These are phyloP conservation scores for Patiria miniata DNA, from an alignment of 35 echinoderm and acorn worm species.

Conservation along the genomic window DNA sequence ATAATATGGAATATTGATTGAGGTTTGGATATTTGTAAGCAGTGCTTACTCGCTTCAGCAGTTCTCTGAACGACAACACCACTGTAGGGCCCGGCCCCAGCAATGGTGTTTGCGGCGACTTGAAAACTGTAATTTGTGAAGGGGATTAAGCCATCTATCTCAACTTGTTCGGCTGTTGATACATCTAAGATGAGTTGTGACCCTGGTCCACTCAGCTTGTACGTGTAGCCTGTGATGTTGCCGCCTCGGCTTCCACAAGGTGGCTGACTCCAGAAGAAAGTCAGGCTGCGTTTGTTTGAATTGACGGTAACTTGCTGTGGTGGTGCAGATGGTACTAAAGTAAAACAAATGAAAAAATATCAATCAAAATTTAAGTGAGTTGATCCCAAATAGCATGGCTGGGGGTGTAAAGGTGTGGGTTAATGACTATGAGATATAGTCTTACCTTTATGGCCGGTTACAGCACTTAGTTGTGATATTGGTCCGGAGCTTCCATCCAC, in stretches of 20 bases:
- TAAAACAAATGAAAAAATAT: too few species aligned
- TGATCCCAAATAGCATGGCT: too few species aligned
- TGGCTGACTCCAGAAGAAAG: background rate
- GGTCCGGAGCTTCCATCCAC: too few species aligned
- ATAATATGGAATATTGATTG: too few species aligned
- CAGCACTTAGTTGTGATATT: too few species aligned
- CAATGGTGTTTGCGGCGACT: constrained; percentile 15
- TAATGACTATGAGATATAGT: too few species aligned
- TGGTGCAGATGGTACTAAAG: too few species aligned
- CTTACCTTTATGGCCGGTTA: too few species aligned
- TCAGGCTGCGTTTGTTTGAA: background rate
- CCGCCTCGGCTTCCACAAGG: constrained; percentile 9
- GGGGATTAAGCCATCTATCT: background rate
- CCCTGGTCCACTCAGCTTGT: background rate
- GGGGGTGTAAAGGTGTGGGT: too few species aligned
- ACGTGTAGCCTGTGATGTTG: background rate
- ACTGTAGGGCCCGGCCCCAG: background rate
- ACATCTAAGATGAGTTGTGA: too few species aligned
- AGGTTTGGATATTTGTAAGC: too few species aligned
- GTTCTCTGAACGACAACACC: background rate
- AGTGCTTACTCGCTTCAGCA: background rate
- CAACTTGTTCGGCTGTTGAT: background rate
- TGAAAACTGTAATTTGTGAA: constrained; percentile 20
- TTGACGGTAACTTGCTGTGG: background rate
- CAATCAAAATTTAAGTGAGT: too few species aligned